phyloP scores from a whole-genome alignment of 2,797 vertebrate species.

The Mus caroli region DNA sequence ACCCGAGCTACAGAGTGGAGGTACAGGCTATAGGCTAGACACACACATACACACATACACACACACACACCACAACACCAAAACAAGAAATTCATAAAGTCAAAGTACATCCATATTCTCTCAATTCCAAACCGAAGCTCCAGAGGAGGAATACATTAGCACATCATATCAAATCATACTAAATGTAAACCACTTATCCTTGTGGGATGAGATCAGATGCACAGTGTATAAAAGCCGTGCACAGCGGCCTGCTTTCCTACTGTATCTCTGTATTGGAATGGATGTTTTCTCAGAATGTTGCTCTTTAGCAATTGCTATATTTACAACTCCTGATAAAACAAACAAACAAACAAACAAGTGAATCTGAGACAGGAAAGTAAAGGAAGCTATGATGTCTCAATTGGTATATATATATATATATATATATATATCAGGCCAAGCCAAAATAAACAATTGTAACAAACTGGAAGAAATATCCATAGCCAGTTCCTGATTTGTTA shows the following conservation, averaged over 20 bases:
- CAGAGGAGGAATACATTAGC: constrained; percentile 56
- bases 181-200: constrained; percentile 3
- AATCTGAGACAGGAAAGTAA: neutral
- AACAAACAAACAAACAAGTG: constrained; percentile 41
- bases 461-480: neutral
- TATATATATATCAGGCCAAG: neutral
- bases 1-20: neutral
- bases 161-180: neutral
- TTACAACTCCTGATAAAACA: constrained; percentile 19
- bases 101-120: constrained; percentile 39
- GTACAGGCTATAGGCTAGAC: neutral
- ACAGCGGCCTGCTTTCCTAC: neutral
- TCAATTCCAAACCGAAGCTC: constrained; percentile 26
- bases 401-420: neutral
- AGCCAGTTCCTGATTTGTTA: neutral
- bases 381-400: neutral
- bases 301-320: neutral
- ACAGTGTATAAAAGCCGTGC: neutral
- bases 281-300: neutral
- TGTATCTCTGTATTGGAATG: neutral
- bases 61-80: neutral
- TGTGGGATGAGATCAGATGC: neutral
- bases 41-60: neutral
- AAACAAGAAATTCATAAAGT: constrained; percentile 48
- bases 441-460: neutral